Conservation (phyloP, 2,888 invertebrate species). For the Sphecodes monilicornis region DNA sequence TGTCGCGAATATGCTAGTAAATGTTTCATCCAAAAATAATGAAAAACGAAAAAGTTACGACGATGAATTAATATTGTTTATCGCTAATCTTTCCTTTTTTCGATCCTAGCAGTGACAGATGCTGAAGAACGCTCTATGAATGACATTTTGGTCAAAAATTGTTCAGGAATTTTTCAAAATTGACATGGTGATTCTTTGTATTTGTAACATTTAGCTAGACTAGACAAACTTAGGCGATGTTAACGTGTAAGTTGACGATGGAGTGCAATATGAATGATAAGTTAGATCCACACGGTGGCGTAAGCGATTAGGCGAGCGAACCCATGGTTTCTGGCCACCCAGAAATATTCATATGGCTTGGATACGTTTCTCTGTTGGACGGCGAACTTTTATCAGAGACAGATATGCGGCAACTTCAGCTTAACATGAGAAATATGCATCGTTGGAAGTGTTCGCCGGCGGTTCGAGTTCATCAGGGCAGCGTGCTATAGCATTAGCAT, state of each 20-base stretch:
- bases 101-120: background rate
- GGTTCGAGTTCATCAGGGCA: conserved; percentile 56
- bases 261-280: too few species aligned
- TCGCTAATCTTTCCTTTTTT: background rate
- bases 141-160: background rate
- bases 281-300: background rate
- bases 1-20: background rate
- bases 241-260: background rate
- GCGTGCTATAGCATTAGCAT: conserved; percentile 58
- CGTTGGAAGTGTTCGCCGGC: conserved; percentile 7
- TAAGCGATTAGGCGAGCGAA: background rate
- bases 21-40: background rate
- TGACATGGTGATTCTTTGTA: background rate
- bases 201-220: too few species aligned
- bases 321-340: background rate
- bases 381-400: conserved; percentile 36
- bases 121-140: too few species aligned
- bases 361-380: background rate
- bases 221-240: background rate
- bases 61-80: background rate
- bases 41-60: background rate
- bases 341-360: background rate
- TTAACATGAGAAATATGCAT: conserved; percentile 23
- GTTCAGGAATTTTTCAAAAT: background rate
- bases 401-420: conserved; percentile 4